phyloP scores from a whole-genome alignment of 2,113 vertebrate genomes.

The Cynocephalus volans region DNA sequence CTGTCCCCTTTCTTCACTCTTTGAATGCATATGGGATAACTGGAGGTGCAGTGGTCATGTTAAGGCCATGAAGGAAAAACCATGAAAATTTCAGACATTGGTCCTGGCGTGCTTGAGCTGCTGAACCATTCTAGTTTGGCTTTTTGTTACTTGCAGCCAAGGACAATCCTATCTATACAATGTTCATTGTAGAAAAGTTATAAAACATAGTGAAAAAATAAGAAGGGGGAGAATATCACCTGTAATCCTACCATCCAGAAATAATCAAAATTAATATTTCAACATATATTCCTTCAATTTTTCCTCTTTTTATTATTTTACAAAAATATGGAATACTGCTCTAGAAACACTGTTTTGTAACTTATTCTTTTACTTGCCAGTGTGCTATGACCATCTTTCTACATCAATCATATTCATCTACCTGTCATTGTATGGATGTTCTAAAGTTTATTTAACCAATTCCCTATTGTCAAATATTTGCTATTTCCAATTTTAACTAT shows the following conservation, averaged over 20 bases:
- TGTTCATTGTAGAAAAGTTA: background rate
- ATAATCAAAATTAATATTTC: constrained; percentile 39
- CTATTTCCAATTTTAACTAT: constrained; percentile 7
- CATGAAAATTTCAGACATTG: background rate
- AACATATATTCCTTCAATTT: background rate
- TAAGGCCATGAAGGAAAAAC: background rate
- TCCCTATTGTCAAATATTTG: background rate
- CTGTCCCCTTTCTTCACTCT: background rate
- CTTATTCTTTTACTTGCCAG: background rate
- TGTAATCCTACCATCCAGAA: background rate
- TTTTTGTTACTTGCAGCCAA: constrained; percentile 1
- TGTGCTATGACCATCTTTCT: background rate
- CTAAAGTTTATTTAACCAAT: background rate
- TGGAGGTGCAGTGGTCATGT: background rate
- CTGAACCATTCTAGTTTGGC: background rate
- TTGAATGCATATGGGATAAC: background rate
- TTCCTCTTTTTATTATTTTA: constrained; percentile 12
- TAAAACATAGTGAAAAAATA: background rate
- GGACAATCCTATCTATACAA: background rate
- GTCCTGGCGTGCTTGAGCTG: background rate
- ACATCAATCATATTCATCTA: background rate
- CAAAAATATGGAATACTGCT: background rate
- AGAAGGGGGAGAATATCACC: background rate
- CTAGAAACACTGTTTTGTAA: background rate
- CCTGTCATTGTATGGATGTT: background rate